A percentile compares a stretch with the other conserved stretches of the same genome.
Evolutionary conservation across 2,113 vertebrate genomes (phyloP).

Genomic region (Panurus biarmicus): DNA sequence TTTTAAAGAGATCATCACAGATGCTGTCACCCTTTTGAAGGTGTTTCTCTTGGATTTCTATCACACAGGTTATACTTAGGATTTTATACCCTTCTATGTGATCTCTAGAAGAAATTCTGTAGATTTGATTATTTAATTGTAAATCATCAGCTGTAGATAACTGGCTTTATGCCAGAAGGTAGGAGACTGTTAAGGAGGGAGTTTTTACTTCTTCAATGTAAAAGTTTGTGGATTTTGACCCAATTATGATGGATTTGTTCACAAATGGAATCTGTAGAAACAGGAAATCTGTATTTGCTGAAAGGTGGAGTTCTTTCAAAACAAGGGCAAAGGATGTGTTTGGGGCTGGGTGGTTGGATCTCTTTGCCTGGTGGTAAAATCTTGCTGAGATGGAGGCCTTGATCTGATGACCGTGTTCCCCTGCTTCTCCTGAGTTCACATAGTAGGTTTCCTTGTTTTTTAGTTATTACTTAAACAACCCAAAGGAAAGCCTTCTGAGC

Average conservation of each 20-base stretch:
- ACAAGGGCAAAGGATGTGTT: background rate
- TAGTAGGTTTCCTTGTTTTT: background rate
- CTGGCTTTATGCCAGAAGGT: background rate
- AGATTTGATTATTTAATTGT: background rate
- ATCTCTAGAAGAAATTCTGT: background rate
- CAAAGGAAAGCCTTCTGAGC: background rate
- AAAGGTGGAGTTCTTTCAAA: background rate
- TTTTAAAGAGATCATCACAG: background rate
- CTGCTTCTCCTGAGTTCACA: background rate
- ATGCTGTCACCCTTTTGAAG: background rate
- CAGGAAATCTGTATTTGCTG: background rate
- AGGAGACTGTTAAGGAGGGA: background rate
- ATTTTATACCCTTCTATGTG: background rate
- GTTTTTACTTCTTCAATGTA: background rate
- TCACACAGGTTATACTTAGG: background rate
- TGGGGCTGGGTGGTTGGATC: background rate
- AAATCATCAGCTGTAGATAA: background rate
- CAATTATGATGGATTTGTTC: background rate
- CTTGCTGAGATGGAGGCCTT: background rate
- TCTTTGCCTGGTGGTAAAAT: background rate
- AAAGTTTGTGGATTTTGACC: background rate
- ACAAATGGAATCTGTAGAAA: background rate
- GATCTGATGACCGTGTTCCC: background rate
- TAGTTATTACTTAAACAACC: background rate
- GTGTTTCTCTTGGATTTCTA: background rate